phyloP scores from a whole-genome alignment of 1,140 invertebrate genomes.

The Heliconius hewitsoni region DNA sequence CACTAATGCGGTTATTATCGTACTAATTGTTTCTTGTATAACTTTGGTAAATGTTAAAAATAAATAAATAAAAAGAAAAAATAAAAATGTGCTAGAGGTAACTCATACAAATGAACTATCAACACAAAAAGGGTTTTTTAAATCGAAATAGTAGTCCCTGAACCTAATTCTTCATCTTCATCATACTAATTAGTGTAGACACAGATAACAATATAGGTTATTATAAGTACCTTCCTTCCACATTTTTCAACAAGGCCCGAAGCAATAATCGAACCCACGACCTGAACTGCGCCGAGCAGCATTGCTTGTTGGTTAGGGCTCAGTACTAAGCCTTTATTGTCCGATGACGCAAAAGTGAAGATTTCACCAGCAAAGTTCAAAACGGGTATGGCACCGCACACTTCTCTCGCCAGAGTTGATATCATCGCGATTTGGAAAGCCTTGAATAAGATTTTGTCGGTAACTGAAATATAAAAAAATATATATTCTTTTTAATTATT shows the following conservation, averaged over 20 bases:
- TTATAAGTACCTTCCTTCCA: not conserved
- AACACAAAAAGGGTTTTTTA: no score
- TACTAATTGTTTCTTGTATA: no score
- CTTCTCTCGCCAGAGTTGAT: not conserved
- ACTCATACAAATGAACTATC: no score
- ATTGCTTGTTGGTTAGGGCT: slow-evolving; percentile 9
- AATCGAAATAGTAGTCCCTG: no score
- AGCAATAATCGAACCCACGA: not conserved
- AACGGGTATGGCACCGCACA: not conserved
- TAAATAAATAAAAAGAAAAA: no score
- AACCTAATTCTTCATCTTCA: no score
- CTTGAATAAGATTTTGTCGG: not conserved
- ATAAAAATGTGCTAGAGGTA: no score
- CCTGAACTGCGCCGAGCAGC: not conserved
- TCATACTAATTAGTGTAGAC: not conserved
- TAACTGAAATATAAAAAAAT: not conserved
- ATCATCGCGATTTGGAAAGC: slow-evolving; percentile 2
- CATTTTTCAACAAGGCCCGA: not conserved
- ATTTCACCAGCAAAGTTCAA: not conserved
- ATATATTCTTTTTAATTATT: no score
- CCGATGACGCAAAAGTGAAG: not conserved
- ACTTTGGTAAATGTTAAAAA: no score
- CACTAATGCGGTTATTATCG: no score
- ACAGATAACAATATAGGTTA: not conserved
- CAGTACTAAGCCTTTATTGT: not conserved